phyloP scores from a whole-genome alignment of 2,888 invertebrate species.

The Patella ulyssiponensis region DNA sequence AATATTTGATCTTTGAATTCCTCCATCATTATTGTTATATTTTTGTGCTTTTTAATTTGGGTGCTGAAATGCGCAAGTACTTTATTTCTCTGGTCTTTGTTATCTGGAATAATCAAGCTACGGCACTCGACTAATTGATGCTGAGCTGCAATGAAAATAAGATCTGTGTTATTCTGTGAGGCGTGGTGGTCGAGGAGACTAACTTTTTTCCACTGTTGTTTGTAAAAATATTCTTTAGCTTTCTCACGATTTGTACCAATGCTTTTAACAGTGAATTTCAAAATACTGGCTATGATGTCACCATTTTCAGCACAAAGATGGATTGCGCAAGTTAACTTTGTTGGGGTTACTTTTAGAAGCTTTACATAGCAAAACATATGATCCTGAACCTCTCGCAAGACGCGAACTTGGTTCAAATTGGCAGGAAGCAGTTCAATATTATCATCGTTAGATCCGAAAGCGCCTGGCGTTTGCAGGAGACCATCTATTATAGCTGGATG shows the following conservation, averaged over 20 bases:
- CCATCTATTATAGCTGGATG: slow-evolving; percentile 28
- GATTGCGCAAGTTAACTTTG: not conserved
- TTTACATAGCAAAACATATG: slow-evolving; percentile 20
- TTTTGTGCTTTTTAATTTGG: too few relatives aligned
- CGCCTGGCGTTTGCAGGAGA: slow-evolving; percentile 15
- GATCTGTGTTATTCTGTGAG: too few relatives aligned
- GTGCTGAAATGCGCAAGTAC: not conserved
- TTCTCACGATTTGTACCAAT: not conserved
- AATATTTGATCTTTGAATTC: not conserved
- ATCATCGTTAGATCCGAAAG: not conserved
- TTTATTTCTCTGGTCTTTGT: slow-evolving; percentile 12
- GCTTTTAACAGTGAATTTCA: slow-evolving; percentile 15
- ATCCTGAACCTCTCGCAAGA: not conserved
- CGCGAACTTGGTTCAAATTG: slow-evolving; percentile 1
- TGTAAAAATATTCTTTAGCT: not conserved
- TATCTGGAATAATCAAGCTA: too few relatives aligned
- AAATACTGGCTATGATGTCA: slow-evolving; percentile 10
- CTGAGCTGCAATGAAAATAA: too few relatives aligned
- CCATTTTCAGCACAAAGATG: slow-evolving; percentile 1
- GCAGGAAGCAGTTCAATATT: slow-evolving; percentile 14
- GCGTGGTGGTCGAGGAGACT: not conserved
- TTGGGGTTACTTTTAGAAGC: not conserved
- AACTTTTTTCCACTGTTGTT: not conserved
- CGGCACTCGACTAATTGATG: too few relatives aligned
- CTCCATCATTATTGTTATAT: not conserved